Conservation (phyloP, 1,140 invertebrate species). For the Cherax quadricarinatus region DNA sequence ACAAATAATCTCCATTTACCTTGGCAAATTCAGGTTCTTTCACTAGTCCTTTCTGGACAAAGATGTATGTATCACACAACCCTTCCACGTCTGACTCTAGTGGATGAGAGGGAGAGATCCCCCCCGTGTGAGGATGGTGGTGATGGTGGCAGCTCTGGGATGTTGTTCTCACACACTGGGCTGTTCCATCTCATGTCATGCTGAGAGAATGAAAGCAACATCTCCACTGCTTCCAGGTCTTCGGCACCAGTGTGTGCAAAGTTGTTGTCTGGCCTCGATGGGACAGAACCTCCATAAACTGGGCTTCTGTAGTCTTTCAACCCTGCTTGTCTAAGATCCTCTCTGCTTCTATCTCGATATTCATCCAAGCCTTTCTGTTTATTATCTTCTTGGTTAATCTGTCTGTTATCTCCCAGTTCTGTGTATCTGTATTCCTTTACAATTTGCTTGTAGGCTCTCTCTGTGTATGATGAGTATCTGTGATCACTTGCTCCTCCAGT, state of each 20-base stretch:
- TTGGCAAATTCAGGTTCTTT: conserved; percentile 37
- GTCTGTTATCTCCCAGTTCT: neutral
- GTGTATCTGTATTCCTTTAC: neutral
- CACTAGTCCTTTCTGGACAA: neutral
- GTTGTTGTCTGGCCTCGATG: neutral
- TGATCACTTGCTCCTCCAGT: neutral
- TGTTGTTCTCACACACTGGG: neutral
- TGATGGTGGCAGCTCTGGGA: conserved; percentile 52
- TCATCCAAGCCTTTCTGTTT: neutral
- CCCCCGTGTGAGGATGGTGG: conserved; percentile 66
- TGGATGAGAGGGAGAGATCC: conserved; percentile 59
- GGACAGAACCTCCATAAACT: neutral
- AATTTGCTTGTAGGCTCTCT: neutral
- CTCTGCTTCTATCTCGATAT: neutral
- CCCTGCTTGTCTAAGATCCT: neutral
- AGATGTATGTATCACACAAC: conserved; percentile 1
- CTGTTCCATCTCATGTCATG: conserved; percentile 17
- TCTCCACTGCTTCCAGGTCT: conserved; percentile 51
- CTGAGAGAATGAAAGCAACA: conserved; percentile 48
- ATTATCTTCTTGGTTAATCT: neutral
- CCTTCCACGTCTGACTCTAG: conserved; percentile 58
- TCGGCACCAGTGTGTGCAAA: conserved; percentile 18
- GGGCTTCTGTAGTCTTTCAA: neutral
- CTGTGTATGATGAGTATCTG: neutral
- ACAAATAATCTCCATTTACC: neutral